Evolutionary conservation across 2,888 invertebrate genomes (phyloP), one percentile per base, ranked within the genome.

Genomic region (Prosopocoilus inquinatus): DNA sequence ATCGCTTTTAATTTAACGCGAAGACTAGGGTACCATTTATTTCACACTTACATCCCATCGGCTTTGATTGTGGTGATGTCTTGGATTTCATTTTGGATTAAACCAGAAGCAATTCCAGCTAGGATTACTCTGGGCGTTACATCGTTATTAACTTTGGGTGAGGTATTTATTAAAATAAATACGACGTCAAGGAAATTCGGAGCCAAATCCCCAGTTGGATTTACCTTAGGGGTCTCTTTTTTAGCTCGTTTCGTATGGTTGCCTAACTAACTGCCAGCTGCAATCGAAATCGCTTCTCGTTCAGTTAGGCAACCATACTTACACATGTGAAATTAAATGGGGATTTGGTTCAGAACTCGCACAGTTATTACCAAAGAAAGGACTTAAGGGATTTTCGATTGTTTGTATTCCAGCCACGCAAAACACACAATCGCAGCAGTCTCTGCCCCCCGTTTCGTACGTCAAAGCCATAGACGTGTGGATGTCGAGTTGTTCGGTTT

Each of bases 21-120:
- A 3, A 85, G 94, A 1, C 81, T 94, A 13, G 94, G 94, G 11
- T 94, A 94, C 78, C 93, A 94, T 74, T 81, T 94, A 50, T 93
- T 94, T 75, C 94, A 94, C 78, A 94, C 94, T 0, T 94, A 94
- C 76, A 93, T 94, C 67, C 94, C 94, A 0, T 93, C 94, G 1
- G 92, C 92, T 0, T 81, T 94, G 63, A 94, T 94, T 72, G 94
- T 94, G 44, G 93, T 94, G 55, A 93, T 95, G 91, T 94, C 93
- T 58, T 95, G 94, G 94, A 94, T 95, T 65, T 94, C 94, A 0
- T 95, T 95, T 79, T 95, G 94, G 95, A 94, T 94, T 68, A 94
- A 93, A 69, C 93, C 93, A 0, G 94, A 94, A 76, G 94, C 94
- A 4, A 92, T 92, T 65, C 94, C 94, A 0, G 94, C 94, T 0